Base-by-base conservation (phyloP, 1,140 invertebrate genomes). In the Papilio dardanus region DNA sequence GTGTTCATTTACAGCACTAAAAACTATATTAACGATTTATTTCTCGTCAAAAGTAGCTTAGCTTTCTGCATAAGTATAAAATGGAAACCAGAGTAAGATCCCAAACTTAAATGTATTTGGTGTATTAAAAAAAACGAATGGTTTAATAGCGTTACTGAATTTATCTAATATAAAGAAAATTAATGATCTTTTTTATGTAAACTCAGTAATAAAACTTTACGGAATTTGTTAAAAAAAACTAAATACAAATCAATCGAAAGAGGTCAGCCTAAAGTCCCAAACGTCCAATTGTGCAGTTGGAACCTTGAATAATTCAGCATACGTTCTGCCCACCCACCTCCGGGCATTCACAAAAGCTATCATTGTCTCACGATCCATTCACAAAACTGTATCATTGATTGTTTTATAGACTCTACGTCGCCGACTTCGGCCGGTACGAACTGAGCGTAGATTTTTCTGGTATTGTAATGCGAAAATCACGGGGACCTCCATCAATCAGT, bases 341-440 rank as follows among this genome's bases (percentile, higher is more conserved):
- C 73, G 75, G 65, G 31, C 74, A 81, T 82, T 69, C 71, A 31
- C 76, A 88, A 86, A 89, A 89, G 86, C 76, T 78, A 86, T 87
- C 85, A 89, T 91, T 91, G 90, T 92, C 89, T 91, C 88, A 88
- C 82, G 66, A 74, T 76, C 88, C 92, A 92, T 92, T 92, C 90
- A 92, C 82, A 84, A 88, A 88, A 84, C 77, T 87, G 83, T 79
- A 88, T 90, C 90, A 92, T 91, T 90, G 90, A 92, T 93, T 93
- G 92, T 93, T 93, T 93, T 92, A 93, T 85, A 92, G 92, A 93
- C 92, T 86, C 86, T 78, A 79, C 85, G 92, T 86, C 92, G 92
- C 92, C 90, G 87, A 80, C 78, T 79, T 83, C 76, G 77, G 78
- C 74, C 79, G 83, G 85, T 84, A 87, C 85, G 86, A 80, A 88